These are phyloP conservation scores for Dromococcyx pavoninus DNA, from an alignment of 2,797 vertebrate species.

Conservation along the genomic window DNA sequence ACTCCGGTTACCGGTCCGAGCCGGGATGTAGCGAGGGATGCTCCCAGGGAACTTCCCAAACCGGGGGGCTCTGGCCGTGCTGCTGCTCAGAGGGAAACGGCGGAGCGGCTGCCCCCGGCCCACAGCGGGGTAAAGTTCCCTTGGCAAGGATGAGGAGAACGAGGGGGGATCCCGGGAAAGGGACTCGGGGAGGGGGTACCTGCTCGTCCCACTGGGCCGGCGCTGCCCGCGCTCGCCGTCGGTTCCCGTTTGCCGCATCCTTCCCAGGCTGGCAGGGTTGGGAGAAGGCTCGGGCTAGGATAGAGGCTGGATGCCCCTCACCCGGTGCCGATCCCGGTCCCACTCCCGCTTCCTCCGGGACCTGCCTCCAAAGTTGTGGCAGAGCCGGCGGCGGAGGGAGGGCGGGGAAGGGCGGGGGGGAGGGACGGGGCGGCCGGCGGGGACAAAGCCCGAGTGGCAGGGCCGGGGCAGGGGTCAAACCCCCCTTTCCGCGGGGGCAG, in stretches of 20 bases:
- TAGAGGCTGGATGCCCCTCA: not conserved
- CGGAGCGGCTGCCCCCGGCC: not conserved
- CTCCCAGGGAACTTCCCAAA: not conserved
- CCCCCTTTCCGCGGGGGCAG: not conserved
- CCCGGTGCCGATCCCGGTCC: not conserved
- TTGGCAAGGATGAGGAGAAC: not conserved
- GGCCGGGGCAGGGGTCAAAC: conserved; percentile 43
- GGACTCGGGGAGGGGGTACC: not conserved
- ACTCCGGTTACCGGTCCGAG: not conserved
- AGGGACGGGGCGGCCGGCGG: conserved; percentile 32
- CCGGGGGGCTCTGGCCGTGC: not conserved
- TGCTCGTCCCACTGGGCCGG: not conserved
- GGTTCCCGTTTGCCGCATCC: not conserved
- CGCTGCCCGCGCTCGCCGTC: not conserved
- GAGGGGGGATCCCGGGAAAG: not conserved
- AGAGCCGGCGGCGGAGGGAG: not conserved
- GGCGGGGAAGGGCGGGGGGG: not conserved
- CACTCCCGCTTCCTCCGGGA: not conserved
- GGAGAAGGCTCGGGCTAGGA: not conserved
- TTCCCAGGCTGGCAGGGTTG: not conserved
- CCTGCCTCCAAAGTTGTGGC: conserved; percentile 40
- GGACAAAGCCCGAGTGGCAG: conserved; percentile 7
- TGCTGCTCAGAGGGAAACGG: not conserved
- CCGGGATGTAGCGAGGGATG: not conserved
- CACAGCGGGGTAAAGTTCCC: not conserved